phyloP scores from a whole-genome alignment of 2,888 invertebrate genomes.

The Megalurothrips usitatus region DNA sequence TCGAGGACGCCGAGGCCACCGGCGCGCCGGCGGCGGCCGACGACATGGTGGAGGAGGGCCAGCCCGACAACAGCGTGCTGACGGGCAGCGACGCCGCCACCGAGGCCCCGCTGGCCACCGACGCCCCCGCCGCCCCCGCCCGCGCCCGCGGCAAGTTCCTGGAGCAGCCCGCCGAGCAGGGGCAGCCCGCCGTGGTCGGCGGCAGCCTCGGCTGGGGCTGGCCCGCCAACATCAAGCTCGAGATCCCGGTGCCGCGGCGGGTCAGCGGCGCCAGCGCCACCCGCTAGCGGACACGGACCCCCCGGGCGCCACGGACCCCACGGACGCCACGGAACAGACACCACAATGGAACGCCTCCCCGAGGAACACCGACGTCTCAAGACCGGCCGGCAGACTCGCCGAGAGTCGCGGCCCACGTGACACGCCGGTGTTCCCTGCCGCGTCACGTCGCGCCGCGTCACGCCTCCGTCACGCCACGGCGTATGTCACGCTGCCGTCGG shows the following conservation, averaged over 20 bases:
- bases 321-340: too few relatives aligned
- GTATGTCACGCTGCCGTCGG: background rate
- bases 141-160: conserved; percentile 18
- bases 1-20: conserved; percentile 28
- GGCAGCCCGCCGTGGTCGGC: conserved; percentile 36
- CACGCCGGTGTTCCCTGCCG: conserved; percentile 23
- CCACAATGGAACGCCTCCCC: background rate
- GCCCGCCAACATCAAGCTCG: conserved; percentile 27
- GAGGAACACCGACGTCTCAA: background rate
- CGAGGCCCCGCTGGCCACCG: background rate
- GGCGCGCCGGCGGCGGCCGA: conserved; percentile 11
- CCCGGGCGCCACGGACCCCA: too few relatives aligned
- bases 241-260: conserved; percentile 27
- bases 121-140: background rate
- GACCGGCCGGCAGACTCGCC: too few relatives aligned
- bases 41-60: background rate
- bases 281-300: conserved; percentile 18
- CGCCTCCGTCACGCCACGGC: conserved; percentile 10
- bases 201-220: conserved; percentile 30
- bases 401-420: too few relatives aligned
- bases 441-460: conserved; percentile 29
- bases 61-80: conserved; percentile 20
- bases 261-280: conserved; percentile 27
- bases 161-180: conserved; percentile 8
- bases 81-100: background rate